Percentiles rank a stretch among this genome's conserved stretches.
Evolutionary conservation across 2,797 vertebrate species (phyloP).

Genomic region (Lacerta agilis): DNA sequence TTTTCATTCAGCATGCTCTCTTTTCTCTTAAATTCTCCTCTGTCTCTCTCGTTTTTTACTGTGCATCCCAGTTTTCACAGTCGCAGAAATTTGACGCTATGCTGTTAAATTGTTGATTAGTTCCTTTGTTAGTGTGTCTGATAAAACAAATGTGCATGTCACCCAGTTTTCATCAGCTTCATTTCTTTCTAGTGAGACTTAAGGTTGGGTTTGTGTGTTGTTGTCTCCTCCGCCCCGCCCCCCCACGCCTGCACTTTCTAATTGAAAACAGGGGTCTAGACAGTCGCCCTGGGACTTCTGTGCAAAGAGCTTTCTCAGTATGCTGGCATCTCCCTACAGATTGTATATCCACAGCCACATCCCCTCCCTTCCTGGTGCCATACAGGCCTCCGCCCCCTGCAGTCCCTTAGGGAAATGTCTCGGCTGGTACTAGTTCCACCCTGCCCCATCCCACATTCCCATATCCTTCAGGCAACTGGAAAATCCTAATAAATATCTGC

Average conservation of each 20-base stretch:
- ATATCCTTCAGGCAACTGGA: not conserved
- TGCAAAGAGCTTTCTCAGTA: not conserved
- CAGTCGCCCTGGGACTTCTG: conserved; percentile 18
- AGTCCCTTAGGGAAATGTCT: conserved; percentile 20
- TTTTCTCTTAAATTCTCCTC: conserved; percentile 33
- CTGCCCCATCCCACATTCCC: not conserved
- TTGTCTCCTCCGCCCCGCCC: conserved; percentile 25
- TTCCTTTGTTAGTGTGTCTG: conserved; percentile 74
- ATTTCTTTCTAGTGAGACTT: conserved; percentile 63
- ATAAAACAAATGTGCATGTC: conserved; percentile 70
- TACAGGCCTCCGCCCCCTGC: conserved; percentile 22
- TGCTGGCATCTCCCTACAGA: not conserved
- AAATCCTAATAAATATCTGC: not conserved
- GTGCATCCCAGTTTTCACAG: conserved; percentile 28
- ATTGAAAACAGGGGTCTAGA: conserved; percentile 40
- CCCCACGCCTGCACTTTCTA: not conserved
- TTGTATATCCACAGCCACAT: not conserved
- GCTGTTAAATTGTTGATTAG: conserved; percentile 62
- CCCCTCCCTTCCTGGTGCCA: accelerated
- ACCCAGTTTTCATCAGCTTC: conserved; percentile 71
- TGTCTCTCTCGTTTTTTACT: not conserved
- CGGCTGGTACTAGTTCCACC: not conserved
- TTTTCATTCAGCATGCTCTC: conserved; percentile 28
- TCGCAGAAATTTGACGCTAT: conserved; percentile 35
- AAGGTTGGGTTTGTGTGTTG: conserved; percentile 63